A percentile compares a stretch with the other conserved stretches of the same genome.
These are phyloP conservation scores for Trichonephila clavipes DNA, from an alignment of 1,140 invertebrate genomes.

Conservation along the genomic window DNA sequence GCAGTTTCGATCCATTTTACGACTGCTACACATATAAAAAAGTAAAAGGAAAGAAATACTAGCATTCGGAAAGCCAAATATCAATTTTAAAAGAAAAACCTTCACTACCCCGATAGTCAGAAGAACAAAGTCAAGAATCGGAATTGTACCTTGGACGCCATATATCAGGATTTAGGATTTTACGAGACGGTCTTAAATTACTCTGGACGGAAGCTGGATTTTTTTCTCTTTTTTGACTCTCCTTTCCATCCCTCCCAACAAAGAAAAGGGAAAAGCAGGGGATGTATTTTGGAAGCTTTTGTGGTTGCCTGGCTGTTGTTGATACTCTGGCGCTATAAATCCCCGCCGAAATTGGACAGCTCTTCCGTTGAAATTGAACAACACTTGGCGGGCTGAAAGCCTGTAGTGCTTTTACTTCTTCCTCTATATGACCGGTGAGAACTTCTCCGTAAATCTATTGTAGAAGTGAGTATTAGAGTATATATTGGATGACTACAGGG, in stretches of 20 bases:
- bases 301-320: constrained; percentile 62
- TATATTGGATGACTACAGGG: constrained; percentile 10
- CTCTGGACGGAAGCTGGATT: constrained; percentile 46
- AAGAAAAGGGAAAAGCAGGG: constrained; percentile 45
- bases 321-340: constrained; percentile 69
- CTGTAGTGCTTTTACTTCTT: neutral
- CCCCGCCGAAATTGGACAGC: constrained; percentile 70
- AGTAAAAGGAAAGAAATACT: neutral
- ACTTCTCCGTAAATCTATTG: constrained; percentile 53
- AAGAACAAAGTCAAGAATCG: constrained; percentile 52
- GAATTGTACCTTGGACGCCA: constrained; percentile 62
- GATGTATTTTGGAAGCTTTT: constrained; percentile 51
- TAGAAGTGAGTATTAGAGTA: constrained; percentile 46
- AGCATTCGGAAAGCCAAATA: constrained; percentile 31
- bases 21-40: neutral
- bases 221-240: neutral
- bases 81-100: constrained; percentile 65
- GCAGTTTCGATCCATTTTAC: neutral
- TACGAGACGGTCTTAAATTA: constrained; percentile 70
- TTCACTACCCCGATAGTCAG: neutral
- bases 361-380: constrained; percentile 72
- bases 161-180: constrained; percentile 74
- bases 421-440: constrained; percentile 2
- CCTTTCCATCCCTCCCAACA: neutral
- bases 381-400: constrained; percentile 57